These are phyloP conservation scores for Mormyrus proboscirostris DNA, from an alignment of 2,797 vertebrate genomes.

Conservation along the genomic window DNA sequence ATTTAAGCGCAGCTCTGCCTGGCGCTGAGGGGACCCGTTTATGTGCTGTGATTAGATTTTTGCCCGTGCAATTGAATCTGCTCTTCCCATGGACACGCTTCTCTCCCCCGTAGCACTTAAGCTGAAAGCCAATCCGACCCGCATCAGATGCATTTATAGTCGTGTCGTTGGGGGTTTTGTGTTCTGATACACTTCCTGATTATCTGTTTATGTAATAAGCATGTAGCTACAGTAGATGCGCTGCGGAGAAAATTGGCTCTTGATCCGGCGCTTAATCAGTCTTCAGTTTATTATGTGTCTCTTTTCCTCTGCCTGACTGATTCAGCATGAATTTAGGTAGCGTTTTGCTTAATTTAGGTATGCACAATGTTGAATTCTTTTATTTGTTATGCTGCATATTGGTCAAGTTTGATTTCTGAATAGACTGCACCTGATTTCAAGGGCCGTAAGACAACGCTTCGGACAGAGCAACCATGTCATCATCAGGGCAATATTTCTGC, in stretches of 20 bases:
- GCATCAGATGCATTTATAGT: constrained; percentile 4
- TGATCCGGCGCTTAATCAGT: background rate
- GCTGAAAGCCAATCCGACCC: constrained; percentile 10
- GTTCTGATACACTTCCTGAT: constrained; percentile 22
- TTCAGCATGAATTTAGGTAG: background rate
- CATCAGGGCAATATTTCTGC: background rate
- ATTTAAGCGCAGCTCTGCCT: constrained; percentile 12
- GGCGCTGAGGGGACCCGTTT: constrained; percentile 5
- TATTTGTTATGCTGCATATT: background rate
- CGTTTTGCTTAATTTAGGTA: background rate
- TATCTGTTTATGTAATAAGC: constrained; percentile 19
- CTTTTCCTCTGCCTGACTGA: background rate
- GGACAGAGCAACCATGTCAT: background rate
- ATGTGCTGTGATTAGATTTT: constrained; percentile 59
- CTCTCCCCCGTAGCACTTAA: constrained; percentile 13
- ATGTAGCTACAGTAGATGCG: constrained; percentile 8
- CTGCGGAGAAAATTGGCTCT: background rate
- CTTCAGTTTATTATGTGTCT: background rate
- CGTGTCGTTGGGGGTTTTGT: constrained; percentile 1
- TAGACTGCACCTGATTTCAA: background rate
- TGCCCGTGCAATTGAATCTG: constrained; percentile 56
- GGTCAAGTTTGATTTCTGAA: background rate
- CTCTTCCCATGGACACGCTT: constrained; percentile 4
- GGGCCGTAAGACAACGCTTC: background rate
- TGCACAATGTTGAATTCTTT: background rate